Conservation (phyloP, 2,888 invertebrate species). For the Stenurella melanura region DNA sequence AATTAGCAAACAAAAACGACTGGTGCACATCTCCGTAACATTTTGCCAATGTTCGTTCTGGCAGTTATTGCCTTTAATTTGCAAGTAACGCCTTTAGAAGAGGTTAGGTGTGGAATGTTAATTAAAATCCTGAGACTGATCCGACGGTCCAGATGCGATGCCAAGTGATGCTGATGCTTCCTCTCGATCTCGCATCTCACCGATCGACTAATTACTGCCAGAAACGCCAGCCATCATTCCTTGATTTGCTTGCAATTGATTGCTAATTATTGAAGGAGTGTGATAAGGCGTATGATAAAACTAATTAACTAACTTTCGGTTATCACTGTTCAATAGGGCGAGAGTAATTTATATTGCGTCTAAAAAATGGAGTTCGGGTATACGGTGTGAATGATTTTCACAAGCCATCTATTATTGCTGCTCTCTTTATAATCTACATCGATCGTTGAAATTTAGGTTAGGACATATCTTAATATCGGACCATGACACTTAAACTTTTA, state of each 20-base stretch:
- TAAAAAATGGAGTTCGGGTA: background rate
- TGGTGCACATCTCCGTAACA: slow-evolving; percentile 67
- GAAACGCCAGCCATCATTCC: slow-evolving; percentile 41
- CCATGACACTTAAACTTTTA: too few relatives aligned
- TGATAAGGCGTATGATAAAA: slow-evolving; percentile 3
- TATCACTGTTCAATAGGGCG: background rate
- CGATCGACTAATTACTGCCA: slow-evolving; percentile 44
- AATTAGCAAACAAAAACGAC: slow-evolving; percentile 73
- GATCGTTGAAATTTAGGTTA: too few relatives aligned
- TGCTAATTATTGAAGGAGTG: slow-evolving; percentile 33
- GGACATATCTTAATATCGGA: too few relatives aligned
- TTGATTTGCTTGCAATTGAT: slow-evolving; percentile 43
- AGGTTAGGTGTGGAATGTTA: slow-evolving; percentile 73
- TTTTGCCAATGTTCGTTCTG: slow-evolving; percentile 70
- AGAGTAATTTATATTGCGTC: background rate
- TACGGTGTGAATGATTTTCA: background rate
- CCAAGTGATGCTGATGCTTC: slow-evolving; percentile 45
- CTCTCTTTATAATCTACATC: too few relatives aligned
- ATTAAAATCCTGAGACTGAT: slow-evolving; percentile 69
- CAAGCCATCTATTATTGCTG: too few relatives aligned
- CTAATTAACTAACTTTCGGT: slow-evolving; percentile 35
- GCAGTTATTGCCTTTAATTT: slow-evolving; percentile 74
- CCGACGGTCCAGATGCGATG: slow-evolving; percentile 39
- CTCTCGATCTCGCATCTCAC: slow-evolving; percentile 38
- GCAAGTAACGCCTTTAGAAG: slow-evolving; percentile 70